Conservation (phyloP, 2,797 vertebrate genomes). For the Xiphophorus birchmanni region DNA sequence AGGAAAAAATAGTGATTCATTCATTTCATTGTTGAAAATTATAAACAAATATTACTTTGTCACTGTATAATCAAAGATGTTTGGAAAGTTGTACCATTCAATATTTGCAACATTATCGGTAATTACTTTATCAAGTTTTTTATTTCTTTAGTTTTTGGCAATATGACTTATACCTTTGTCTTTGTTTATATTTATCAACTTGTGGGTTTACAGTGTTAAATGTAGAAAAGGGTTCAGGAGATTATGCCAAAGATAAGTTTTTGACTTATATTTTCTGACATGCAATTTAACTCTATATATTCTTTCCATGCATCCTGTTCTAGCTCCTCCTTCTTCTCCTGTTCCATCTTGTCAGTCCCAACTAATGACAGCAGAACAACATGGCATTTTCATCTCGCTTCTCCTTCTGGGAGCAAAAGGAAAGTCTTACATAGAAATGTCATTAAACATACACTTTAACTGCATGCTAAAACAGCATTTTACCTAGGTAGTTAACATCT, state of each 20-base stretch:
- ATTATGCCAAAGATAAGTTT: neutral
- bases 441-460: slow-evolving; percentile 13
- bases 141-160: no score
- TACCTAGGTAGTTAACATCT: neutral
- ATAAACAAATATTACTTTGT: neutral
- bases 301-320: slow-evolving; percentile 59
- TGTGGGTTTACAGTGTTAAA: neutral
- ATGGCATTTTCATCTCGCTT: slow-evolving; percentile 99
- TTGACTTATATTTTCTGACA: neutral
- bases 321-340: slow-evolving; percentile 46
- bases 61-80: neutral
- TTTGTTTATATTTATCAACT: neutral
- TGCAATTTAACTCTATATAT: slow-evolving; percentile 22
- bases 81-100: no score
- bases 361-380: slow-evolving; percentile 82
- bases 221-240: neutral
- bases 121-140: no score
- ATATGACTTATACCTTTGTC: no score
- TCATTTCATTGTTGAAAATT: no score
- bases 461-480: slow-evolving; percentile 57
- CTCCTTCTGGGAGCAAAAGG: slow-evolving; percentile 99
- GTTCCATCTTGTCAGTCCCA: slow-evolving; percentile 70
- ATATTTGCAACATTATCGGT: no score
- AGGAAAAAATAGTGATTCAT: no score
- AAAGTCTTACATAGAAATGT: slow-evolving; percentile 84